Evolutionary conservation across 1,140 invertebrate genomes (phyloP).

Genomic region (Seison nebaliae): DNA sequence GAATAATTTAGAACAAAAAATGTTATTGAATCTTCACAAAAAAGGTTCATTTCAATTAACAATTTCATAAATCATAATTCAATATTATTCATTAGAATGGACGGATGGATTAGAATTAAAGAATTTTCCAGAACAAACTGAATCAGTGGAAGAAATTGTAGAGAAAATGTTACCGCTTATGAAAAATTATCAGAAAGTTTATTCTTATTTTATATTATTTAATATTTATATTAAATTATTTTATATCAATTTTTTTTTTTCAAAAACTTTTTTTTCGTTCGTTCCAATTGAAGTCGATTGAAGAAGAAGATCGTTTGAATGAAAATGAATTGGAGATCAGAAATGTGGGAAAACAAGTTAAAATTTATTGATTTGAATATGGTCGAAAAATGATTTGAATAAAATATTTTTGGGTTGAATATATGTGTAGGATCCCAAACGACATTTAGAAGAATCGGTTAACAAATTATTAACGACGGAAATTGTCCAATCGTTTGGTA

Average conservation of each 20-base stretch:
- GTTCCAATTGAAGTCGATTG: no score
- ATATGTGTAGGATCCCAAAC: constrained; percentile 54
- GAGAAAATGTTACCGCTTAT: constrained; percentile 84
- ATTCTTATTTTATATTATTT: no score
- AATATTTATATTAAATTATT: no score
- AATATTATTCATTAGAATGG: no score
- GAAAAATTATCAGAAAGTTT: constrained; percentile 86
- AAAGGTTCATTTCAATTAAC: no score
- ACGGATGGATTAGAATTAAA: constrained; percentile 81
- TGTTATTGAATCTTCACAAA: constrained; percentile 92
- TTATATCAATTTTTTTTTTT: no score
- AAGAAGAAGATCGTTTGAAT: constrained; percentile 99
- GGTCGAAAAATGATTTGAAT: neutral
- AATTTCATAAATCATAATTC: no score
- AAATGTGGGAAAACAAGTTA: constrained; percentile 80
- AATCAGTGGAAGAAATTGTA: constrained; percentile 54
- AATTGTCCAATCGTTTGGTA: constrained; percentile 88
- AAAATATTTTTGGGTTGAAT: neutral
- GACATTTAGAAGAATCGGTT: constrained; percentile 93
- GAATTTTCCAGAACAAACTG: constrained; percentile 77
- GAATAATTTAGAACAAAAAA: constrained; percentile 91
- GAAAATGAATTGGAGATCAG: constrained; percentile 94
- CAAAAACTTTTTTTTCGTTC: constrained; percentile 38
- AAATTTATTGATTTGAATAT: constrained; percentile 5
- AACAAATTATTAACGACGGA: constrained; percentile 86